These are phyloP conservation scores for Dendrocincla fuliginosa DNA, from an alignment of 2,797 vertebrate species.

Conservation along the genomic window DNA sequence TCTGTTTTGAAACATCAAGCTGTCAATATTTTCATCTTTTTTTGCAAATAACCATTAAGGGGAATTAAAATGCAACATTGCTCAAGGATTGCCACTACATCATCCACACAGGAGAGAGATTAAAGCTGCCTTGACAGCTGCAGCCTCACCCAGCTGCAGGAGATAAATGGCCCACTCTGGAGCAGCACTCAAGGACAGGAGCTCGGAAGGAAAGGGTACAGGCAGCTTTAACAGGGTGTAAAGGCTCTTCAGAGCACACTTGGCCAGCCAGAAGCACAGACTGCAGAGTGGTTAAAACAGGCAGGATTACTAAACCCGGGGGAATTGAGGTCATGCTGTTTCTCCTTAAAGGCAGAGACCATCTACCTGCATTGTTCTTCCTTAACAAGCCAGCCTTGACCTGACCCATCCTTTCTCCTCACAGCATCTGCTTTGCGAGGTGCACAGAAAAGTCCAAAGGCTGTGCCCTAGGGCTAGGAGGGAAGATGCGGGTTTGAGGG, in stretches of 20 bases:
- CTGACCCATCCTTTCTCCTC: neutral
- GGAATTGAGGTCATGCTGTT: neutral
- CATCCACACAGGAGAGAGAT: neutral
- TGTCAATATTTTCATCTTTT: constrained; percentile 26
- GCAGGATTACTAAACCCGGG: neutral
- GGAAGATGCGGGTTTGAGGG: neutral
- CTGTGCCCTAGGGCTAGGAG: neutral
- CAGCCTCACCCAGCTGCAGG: neutral
- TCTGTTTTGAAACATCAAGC: constrained; percentile 36
- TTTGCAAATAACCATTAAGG: neutral
- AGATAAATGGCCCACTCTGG: accelerated
- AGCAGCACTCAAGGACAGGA: neutral
- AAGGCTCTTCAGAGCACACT: neutral
- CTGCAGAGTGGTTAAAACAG: neutral
- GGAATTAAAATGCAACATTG: neutral
- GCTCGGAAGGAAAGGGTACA: neutral
- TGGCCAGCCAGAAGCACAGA: neutral
- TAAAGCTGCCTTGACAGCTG: neutral
- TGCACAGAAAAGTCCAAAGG: neutral
- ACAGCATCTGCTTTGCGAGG: neutral
- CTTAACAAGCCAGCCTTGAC: neutral
- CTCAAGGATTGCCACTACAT: neutral
- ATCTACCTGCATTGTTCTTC: accelerated
- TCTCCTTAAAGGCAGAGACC: neutral
- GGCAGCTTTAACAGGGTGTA: neutral